These are phyloP conservation scores for Lithophane socia DNA, from an alignment of 2,888 invertebrate genomes.

Conservation along the genomic window DNA sequence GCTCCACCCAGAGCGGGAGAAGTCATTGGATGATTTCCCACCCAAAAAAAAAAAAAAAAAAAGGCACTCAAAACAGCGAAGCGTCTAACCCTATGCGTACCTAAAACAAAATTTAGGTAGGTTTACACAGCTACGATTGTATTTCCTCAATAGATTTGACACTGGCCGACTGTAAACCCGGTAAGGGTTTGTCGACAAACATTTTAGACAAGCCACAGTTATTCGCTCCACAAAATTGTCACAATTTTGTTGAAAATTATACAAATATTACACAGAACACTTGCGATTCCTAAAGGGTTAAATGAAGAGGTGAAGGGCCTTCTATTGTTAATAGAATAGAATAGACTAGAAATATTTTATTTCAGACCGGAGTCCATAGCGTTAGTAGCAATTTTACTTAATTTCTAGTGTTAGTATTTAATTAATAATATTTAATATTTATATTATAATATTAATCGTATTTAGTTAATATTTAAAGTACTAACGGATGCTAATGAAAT, in stretches of 20 bases:
- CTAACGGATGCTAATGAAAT: conserved; percentile 2
- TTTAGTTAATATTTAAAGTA: neutral
- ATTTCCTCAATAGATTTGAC: conserved; percentile 29
- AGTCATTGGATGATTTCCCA: no score
- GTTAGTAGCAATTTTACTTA: no score
- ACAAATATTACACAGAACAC: conserved; percentile 10
- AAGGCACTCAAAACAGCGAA: neutral
- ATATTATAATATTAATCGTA: no score
- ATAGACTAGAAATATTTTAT: no score
- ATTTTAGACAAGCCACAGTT: conserved; percentile 47
- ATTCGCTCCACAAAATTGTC: conserved; percentile 29
- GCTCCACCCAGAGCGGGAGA: no score
- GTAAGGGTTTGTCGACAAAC: conserved; percentile 39
- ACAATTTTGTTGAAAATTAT: conserved; percentile 31
- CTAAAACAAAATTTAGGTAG: neutral
- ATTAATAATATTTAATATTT: no score
- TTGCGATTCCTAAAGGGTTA: conserved; percentile 26
- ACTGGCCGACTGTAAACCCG: conserved; percentile 17
- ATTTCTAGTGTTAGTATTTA: no score
- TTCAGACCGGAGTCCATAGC: no score
- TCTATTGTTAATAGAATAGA: neutral
- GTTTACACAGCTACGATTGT: neutral
- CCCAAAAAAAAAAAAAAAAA: no score
- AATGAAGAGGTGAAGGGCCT: neutral
- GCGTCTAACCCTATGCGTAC: neutral